phyloP scores from a whole-genome alignment of 2,888 invertebrate genomes.

The Laspeyria flexula region DNA sequence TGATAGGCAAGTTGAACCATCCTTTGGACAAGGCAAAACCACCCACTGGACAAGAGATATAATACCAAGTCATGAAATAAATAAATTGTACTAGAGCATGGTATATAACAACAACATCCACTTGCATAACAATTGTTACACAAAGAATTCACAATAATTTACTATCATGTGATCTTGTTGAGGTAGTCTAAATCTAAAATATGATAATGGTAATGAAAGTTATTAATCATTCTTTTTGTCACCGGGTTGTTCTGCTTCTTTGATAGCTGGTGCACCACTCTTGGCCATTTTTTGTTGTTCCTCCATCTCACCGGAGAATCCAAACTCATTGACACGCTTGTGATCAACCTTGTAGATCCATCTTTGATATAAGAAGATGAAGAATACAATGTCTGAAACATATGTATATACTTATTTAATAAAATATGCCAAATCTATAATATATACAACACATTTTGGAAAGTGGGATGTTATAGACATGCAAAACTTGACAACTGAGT shows the following conservation, averaged over 20 bases:
- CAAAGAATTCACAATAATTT: slow-evolving; percentile 12
- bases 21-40: neutral
- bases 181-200: slow-evolving; percentile 24
- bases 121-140: slow-evolving; percentile 2
- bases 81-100: slow-evolving; percentile 15
- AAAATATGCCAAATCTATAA: too few relatives aligned
- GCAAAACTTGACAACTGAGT: too few relatives aligned
- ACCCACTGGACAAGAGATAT: neutral
- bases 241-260: slow-evolving; percentile 57
- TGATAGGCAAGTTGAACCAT: neutral
- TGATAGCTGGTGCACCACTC: slow-evolving; percentile 68
- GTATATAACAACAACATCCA: slow-evolving; percentile 2
- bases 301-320: slow-evolving; percentile 97
- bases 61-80: slow-evolving; percentile 3
- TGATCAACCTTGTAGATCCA: slow-evolving; percentile 99
- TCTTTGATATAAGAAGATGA: slow-evolving; percentile 99
- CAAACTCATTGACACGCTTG: slow-evolving; percentile 98
- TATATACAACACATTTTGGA: too few relatives aligned
- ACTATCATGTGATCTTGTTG: slow-evolving; percentile 16
- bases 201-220: slow-evolving; percentile 26
- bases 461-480: too few relatives aligned
- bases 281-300: slow-evolving; percentile 78
- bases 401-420: neutral
- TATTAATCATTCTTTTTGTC: slow-evolving; percentile 83
- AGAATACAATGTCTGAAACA: slow-evolving; percentile 96